Percentiles rank a stretch among this genome's conserved stretches.
phyloP scores from a whole-genome alignment of 2,888 invertebrate species.

The Lycia hirtaria region DNA sequence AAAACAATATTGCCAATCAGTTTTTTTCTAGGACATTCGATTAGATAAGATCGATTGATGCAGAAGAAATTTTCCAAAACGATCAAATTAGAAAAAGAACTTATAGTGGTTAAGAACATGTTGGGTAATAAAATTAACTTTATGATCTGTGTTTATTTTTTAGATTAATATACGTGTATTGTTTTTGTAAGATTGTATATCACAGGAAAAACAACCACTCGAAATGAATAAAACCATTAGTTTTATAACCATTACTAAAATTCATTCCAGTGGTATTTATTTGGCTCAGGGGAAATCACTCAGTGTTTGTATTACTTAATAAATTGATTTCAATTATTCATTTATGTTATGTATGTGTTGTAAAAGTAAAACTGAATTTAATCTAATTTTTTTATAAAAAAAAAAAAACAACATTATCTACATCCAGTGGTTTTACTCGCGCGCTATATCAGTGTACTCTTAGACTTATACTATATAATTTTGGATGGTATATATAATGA shows the following conservation, averaged over 20 bases:
- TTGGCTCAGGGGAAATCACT: constrained; percentile 10
- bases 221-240: background rate
- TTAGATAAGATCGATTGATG: constrained; percentile 59
- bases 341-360: too few relatives aligned
- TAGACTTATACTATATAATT: too few relatives aligned
- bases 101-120: constrained; percentile 38
- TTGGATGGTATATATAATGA: too few relatives aligned
- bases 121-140: background rate
- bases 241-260: too few relatives aligned
- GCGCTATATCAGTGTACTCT: too few relatives aligned
- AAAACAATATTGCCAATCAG: constrained; percentile 51
- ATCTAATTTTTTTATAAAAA: too few relatives aligned
- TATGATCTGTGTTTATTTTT: too few relatives aligned
- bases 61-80: constrained; percentile 58
- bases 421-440: too few relatives aligned
- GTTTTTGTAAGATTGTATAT: background rate
- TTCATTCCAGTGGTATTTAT: background rate
- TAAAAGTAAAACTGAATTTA: too few relatives aligned
- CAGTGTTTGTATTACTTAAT: background rate
- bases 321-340: background rate
- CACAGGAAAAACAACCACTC: background rate
- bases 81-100: constrained; percentile 48
- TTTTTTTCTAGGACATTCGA: constrained; percentile 41
- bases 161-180: background rate
- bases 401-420: too few relatives aligned